Evolutionary conservation across 1,140 invertebrate genomes (phyloP).

Genomic region (Micrasema minimum): DNA sequence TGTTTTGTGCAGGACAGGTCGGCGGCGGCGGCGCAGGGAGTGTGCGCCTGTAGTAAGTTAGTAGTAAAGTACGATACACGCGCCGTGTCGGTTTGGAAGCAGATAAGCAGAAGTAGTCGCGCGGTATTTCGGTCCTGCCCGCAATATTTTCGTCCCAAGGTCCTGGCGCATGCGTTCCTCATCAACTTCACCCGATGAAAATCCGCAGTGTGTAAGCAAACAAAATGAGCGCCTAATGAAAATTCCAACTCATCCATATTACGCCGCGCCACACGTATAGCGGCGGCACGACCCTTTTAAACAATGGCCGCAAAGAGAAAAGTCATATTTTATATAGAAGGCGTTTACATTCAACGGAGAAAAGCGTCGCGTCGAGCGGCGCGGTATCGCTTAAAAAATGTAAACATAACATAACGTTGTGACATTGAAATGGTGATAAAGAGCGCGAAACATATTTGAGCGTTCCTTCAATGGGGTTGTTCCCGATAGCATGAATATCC

Average conservation of each 20-base stretch:
- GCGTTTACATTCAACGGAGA: not conserved
- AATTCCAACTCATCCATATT: not conserved
- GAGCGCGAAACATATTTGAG: not conserved
- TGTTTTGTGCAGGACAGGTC: conserved; percentile 28
- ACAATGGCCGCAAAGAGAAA: not conserved
- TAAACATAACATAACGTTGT: conserved; percentile 28
- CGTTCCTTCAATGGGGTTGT: conserved; percentile 3
- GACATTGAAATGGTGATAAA: conserved; percentile 8
- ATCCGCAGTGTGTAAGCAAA: not conserved
- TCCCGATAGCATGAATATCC: too few species aligned
- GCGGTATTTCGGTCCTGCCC: conserved; percentile 4
- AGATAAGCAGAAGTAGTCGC: not conserved
- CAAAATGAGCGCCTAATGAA: conserved; percentile 13
- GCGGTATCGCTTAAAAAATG: conserved; percentile 16
- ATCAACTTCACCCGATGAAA: not conserved
- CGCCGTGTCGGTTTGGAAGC: not conserved
- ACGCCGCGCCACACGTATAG: not conserved
- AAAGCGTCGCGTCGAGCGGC: not conserved
- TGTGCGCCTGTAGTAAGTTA: not conserved
- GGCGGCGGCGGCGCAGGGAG: conserved; percentile 1
- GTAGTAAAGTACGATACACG: not conserved
- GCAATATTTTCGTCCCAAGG: conserved; percentile 8
- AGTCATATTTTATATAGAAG: not conserved
- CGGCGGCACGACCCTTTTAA: not conserved
- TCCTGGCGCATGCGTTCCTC: conserved; percentile 1